phyloP scores from a whole-genome alignment of 1,140 invertebrate genomes.

The Drosophila saltans region DNA sequence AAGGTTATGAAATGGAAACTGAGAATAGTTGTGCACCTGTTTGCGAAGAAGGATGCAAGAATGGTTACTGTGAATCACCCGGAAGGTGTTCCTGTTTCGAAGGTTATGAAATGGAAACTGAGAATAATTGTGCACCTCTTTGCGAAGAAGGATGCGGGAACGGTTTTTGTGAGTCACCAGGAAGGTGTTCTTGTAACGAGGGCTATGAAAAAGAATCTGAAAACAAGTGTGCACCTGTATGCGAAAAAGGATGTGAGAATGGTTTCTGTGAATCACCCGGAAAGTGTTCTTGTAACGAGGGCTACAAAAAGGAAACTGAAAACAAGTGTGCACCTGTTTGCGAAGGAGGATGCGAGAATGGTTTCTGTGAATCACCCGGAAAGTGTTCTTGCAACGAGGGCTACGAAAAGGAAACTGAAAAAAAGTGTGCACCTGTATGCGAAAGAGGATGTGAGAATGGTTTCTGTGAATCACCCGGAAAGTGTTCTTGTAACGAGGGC shows the following conservation, averaged over 20 bases:
- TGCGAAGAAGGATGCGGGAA: conserved; percentile 34
- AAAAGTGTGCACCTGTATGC: conserved; percentile 21
- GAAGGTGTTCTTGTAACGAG: conserved; percentile 21
- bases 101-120: conserved; percentile 11
- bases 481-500: conserved; percentile 15
- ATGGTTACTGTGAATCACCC: conserved; percentile 36
- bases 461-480: conserved; percentile 6
- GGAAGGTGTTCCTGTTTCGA: conserved; percentile 28
- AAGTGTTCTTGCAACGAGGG: conserved; percentile 22
- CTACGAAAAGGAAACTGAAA: neutral
- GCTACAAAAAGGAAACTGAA: conserved; percentile 3
- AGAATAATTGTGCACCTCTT: conserved; percentile 12
- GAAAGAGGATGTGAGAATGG: conserved; percentile 21
- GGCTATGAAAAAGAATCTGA: conserved; percentile 6
- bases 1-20: conserved; percentile 5
- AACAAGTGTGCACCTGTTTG: conserved; percentile 25
- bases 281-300: conserved; percentile 14
- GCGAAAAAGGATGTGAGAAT: conserved; percentile 6
- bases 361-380: conserved; percentile 16
- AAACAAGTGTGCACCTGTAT: conserved; percentile 14
- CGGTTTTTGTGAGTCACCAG: conserved; percentile 27
- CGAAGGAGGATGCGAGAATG: conserved; percentile 19
- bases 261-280: conserved; percentile 23
- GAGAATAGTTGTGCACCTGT: conserved; percentile 20
- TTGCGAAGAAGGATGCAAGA: conserved; percentile 36